phyloP scores from a whole-genome alignment of 2,797 vertebrate genomes.

The Malurus splendens region DNA sequence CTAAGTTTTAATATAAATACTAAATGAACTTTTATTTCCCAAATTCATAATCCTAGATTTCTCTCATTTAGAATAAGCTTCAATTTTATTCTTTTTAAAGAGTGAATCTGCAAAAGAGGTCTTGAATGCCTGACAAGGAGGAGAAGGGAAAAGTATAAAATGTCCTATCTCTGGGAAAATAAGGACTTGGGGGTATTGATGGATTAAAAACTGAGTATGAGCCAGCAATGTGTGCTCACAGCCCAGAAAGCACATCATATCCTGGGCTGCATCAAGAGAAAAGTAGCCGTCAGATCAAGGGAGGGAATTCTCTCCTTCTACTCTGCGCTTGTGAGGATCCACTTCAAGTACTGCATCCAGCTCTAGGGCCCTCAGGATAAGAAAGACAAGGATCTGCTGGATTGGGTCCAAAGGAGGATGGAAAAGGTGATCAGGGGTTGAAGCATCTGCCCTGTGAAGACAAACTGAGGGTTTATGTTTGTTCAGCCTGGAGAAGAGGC shows the following conservation, averaged over 20 bases:
- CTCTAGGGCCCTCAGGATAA: neutral
- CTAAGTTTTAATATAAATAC: neutral
- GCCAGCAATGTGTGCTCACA: fast-evolving
- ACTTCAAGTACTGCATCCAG: neutral
- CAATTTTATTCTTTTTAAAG: neutral
- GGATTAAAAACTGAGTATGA: neutral
- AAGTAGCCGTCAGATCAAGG: fast-evolving
- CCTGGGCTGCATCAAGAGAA: neutral
- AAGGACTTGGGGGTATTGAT: neutral
- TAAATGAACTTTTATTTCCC: neutral
- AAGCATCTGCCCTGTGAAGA: neutral
- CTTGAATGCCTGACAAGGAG: neutral
- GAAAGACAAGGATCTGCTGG: neutral
- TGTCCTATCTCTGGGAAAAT: neutral
- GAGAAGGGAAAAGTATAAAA: neutral
- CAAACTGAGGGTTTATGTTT: neutral
- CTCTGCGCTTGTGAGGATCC: fast-evolving
- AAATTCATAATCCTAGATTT: neutral
- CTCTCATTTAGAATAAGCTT: neutral
- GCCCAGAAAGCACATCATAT: neutral
- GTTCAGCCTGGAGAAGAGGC: neutral
- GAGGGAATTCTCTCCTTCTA: neutral
- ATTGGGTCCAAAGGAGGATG: fast-evolving
- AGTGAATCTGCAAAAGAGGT: neutral
- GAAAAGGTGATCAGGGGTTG: neutral